These are phyloP conservation scores for Oreortyx pictus DNA, from an alignment of 2,797 vertebrate species.

Conservation along the genomic window DNA sequence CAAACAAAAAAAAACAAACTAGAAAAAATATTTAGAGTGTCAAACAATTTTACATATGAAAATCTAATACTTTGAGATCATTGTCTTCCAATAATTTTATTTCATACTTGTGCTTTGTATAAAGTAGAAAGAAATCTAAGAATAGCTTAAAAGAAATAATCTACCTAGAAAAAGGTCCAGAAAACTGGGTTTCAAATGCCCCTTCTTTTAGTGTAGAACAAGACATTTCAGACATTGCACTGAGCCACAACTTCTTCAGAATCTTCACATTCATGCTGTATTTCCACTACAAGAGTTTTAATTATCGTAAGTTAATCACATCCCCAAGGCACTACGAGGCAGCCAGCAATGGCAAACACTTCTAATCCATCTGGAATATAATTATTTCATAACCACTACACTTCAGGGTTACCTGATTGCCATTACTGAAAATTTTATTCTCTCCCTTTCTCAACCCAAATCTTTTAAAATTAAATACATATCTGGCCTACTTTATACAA, in stretches of 20 bases:
- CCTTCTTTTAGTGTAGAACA: neutral
- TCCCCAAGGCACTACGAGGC: constrained; percentile 31
- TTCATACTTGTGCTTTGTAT: neutral
- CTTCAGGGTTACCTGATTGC: constrained; percentile 58
- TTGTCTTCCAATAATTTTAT: neutral
- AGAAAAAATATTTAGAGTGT: neutral
- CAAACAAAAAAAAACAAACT: neutral
- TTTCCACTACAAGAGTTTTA: constrained; percentile 43
- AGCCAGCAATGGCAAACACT: neutral
- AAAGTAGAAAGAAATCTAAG: neutral
- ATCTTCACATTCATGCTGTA: neutral
- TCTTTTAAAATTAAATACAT: constrained; percentile 61
- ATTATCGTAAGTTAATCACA: constrained; percentile 69
- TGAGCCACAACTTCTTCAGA: neutral
- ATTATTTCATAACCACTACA: constrained; percentile 69
- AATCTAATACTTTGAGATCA: neutral
- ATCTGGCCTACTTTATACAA: constrained; percentile 67
- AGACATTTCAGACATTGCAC: neutral
- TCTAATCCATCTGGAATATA: constrained; percentile 51
- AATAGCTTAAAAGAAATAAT: neutral
- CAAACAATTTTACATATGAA: neutral
- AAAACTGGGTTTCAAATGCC: neutral
- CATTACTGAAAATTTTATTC: constrained; percentile 42
- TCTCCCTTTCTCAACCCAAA: constrained; percentile 21
- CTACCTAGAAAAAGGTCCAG: neutral